These are phyloP conservation scores for Acleris cristana DNA, from an alignment of 2,888 invertebrate genomes.

Conservation along the genomic window DNA sequence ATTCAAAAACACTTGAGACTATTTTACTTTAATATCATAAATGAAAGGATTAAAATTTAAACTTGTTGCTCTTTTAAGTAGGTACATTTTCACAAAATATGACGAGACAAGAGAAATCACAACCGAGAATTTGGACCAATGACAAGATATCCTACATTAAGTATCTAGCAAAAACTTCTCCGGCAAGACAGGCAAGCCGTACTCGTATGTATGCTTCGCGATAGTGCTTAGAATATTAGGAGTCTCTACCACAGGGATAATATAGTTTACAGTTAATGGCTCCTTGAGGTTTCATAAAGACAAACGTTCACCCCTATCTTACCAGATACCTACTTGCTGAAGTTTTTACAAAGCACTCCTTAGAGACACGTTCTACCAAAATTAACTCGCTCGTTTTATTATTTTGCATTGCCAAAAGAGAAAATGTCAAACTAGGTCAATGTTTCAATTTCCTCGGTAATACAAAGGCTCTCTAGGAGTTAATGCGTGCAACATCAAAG, in stretches of 20 bases:
- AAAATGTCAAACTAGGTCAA: conserved; percentile 1
- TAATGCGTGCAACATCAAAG: conserved; percentile 19
- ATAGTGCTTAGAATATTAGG: conserved; percentile 14
- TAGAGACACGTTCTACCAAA: too few relatives aligned
- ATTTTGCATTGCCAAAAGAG: too few relatives aligned
- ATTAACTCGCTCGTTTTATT: too few relatives aligned
- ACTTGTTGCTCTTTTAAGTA: too few relatives aligned
- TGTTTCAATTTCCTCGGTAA: conserved; percentile 20
- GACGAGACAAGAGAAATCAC: too few relatives aligned
- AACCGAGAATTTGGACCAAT: background rate
- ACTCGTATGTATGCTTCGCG: conserved; percentile 2
- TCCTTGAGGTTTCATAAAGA: conserved; percentile 13
- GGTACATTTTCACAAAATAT: too few relatives aligned
- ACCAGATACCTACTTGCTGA: background rate
- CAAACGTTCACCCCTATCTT: background rate
- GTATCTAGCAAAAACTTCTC: background rate
- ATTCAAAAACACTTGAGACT: conserved; percentile 3
- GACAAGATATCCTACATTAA: background rate
- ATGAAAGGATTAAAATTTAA: too few relatives aligned
- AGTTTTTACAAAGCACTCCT: too few relatives aligned
- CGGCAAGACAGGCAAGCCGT: background rate
- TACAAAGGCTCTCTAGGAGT: conserved; percentile 25
- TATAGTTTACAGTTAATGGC: conserved; percentile 10
- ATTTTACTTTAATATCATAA: background rate
- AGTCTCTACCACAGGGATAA: background rate